These are phyloP conservation scores for Palaemon carinicauda DNA, from an alignment of 1,140 invertebrate species.

Conservation along the genomic window DNA sequence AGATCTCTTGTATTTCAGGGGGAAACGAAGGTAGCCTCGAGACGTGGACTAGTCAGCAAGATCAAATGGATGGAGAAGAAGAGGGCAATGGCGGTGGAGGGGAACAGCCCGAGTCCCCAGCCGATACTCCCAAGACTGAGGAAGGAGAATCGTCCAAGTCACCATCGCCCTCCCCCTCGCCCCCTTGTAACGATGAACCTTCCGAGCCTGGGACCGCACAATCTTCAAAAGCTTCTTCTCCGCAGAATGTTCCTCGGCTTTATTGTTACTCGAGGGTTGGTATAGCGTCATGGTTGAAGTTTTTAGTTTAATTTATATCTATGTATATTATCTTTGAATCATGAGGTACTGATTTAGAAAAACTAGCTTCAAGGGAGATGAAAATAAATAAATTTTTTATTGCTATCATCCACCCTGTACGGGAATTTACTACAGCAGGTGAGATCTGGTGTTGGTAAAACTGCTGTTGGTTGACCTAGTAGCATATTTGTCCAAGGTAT, in stretches of 20 bases:
- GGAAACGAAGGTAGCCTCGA: constrained; percentile 35
- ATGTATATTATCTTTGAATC: too few relatives aligned
- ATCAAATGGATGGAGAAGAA: constrained; percentile 13
- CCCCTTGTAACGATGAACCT: neutral
- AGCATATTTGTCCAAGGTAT: too few relatives aligned
- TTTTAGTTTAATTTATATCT: too few relatives aligned
- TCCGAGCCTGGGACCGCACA: neutral
- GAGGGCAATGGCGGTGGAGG: neutral
- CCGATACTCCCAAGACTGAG: constrained; percentile 31
- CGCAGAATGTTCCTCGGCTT: constrained; percentile 11
- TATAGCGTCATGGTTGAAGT: too few relatives aligned
- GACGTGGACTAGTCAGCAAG: constrained; percentile 44
- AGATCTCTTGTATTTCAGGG: neutral
- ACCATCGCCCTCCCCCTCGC: neutral
- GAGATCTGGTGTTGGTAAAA: too few relatives aligned
- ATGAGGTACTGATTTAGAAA: too few relatives aligned
- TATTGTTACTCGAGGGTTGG: constrained; percentile 41
- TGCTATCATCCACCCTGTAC: too few relatives aligned
- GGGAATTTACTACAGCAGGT: too few relatives aligned
- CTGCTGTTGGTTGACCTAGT: too few relatives aligned
- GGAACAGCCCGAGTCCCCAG: constrained; percentile 28
- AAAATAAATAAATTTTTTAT: too few relatives aligned
- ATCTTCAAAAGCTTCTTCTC: constrained; percentile 26
- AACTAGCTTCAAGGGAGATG: too few relatives aligned
- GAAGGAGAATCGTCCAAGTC: constrained; percentile 24